phyloP scores from a whole-genome alignment of 2,888 invertebrate genomes.

The Cynaeus angustus region DNA sequence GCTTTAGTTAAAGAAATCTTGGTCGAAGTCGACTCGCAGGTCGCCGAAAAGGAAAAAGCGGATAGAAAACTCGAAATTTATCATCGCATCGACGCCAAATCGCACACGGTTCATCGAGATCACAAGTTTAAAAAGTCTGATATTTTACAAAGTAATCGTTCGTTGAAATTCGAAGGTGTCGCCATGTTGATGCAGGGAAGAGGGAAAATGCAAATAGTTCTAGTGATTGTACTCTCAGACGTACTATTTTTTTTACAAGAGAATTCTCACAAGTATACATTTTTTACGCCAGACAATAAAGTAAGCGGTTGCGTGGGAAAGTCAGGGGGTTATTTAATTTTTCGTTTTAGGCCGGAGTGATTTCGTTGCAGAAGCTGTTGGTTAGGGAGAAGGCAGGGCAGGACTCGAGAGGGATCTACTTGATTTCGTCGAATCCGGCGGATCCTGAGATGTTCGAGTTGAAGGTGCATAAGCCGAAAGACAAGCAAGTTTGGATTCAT shows the following conservation, averaged over 20 bases:
- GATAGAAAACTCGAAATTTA: constrained; percentile 94
- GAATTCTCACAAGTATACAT: constrained; percentile 93
- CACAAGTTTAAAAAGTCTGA: constrained; percentile 95
- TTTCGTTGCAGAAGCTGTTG: constrained; percentile 91
- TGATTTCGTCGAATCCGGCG: constrained; percentile 92
- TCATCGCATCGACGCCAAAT: constrained; percentile 93
- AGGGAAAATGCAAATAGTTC: constrained; percentile 90
- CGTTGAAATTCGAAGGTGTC: constrained; percentile 90
- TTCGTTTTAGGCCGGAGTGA: constrained; percentile 89
- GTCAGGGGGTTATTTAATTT: too few relatives aligned
- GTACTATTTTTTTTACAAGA: constrained; percentile 94
- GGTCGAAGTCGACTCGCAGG: constrained; percentile 93
- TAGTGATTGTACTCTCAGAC: constrained; percentile 93
- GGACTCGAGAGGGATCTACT: constrained; percentile 90
- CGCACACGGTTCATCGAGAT: constrained; percentile 88
- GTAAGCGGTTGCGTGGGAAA: constrained; percentile 71
- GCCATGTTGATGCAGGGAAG: constrained; percentile 93
- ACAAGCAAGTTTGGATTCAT: constrained; percentile 92
- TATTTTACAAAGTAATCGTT: constrained; percentile 87
- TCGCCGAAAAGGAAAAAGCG: constrained; percentile 92
- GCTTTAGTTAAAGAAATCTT: constrained; percentile 90
- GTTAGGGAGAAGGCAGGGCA: constrained; percentile 96
- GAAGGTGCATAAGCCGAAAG: constrained; percentile 90
- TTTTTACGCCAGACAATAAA: constrained; percentile 96
- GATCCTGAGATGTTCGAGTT: constrained; percentile 98